Evolutionary conservation across 2,113 vertebrate species (phyloP).

Genomic region (Rhadina sibilatrix): DNA sequence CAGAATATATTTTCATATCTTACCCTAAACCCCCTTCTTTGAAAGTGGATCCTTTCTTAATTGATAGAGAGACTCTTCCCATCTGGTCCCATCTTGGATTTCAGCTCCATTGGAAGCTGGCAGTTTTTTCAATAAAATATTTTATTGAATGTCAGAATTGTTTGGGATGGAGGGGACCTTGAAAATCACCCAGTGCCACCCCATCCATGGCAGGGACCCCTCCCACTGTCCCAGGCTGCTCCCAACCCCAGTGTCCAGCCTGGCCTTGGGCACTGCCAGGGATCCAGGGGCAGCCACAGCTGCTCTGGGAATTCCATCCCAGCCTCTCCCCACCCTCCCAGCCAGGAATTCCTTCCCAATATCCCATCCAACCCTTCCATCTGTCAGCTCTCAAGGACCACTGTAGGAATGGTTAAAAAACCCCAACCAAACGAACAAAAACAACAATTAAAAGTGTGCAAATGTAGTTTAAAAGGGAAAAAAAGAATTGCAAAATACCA

Average conservation of each 20-base stretch:
- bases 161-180: too few species aligned
- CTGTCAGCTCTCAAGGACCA: not conserved
- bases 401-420: not conserved
- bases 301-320: not conserved
- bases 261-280: too few species aligned
- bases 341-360: not conserved
- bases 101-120: not conserved
- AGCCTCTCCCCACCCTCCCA: rapidly evolving
- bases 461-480: not conserved
- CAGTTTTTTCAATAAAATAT: too few species aligned
- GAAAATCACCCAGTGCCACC: too few species aligned
- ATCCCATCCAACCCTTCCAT: not conserved
- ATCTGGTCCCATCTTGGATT: not conserved
- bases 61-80: not conserved
- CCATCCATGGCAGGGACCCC: too few species aligned
- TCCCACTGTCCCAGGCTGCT: too few species aligned
- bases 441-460: not conserved
- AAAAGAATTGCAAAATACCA: rapidly evolving
- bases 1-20: not conserved
- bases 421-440: too few species aligned
- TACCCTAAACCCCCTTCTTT: not conserved
- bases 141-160: too few species aligned
- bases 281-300: too few species aligned
- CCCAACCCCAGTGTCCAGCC: too few species aligned
- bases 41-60: not conserved